Base-by-base conservation (phyloP, 53 echinoderm and acorn worm genomes). In the Henricia sp. region DNA sequence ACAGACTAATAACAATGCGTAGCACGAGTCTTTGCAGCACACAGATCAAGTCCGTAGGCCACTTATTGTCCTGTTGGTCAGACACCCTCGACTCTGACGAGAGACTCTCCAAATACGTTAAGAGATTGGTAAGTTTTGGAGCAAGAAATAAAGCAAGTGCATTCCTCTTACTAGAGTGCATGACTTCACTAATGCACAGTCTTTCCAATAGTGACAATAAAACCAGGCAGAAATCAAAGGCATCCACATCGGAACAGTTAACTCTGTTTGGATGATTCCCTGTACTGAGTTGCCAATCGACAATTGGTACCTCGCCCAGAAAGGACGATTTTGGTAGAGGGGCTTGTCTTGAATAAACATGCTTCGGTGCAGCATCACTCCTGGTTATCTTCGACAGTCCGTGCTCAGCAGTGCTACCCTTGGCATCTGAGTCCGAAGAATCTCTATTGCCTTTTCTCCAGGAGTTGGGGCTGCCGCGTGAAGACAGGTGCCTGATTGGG, bases 191-290 rank as follows among this genome's bases (percentile, higher is more conserved):
- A 28, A 86, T 72, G 53, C 99, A 92, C 39, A 99, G 90, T 50
- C 86, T 88, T 52, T 99, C 99, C 50, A 99, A 52, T 23, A 99
- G 83, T 3, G 94, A 94, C 27, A 95, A 58, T 72, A 99, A 68
- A n/a, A 90, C 94, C 35, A 99, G 77, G 70, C 92, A 90, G 5
- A 99, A 84, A 71, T 99, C 99, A 59, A 99, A 82, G 16, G 92
- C 84, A 32, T 86, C 86, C 19, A 67, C 38, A 16, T 76, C 67
- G 10, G 26, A 41, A 9, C 74, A 8, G 33, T 42, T 52, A 25
- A 74, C 68, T 40, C 53, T 64, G 52, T 68, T 66, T 29, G 39
- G 68, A 54, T 63, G 35, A 41, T 46, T 37, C 37, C 55, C 53
- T 11, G 68, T 35, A 4, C 8, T 36, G 1, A 74, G 53, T 67